Evolutionary conservation across 2,797 vertebrate species (phyloP).

Genomic region (Eupleurogrammus muticus): DNA sequence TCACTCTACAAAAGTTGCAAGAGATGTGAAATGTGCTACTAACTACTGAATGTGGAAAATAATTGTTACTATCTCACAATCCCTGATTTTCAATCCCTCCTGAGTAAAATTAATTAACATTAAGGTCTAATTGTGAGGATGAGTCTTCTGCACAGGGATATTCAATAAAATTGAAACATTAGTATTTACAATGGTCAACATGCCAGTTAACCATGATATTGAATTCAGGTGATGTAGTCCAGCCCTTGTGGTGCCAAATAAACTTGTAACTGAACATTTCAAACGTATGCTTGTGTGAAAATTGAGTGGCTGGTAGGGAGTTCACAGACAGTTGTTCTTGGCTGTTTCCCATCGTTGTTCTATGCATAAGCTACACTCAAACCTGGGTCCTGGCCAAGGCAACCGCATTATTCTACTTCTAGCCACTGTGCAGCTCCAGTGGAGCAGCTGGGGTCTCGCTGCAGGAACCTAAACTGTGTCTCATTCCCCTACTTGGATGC

Average conservation of each 20-base stretch:
- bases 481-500: slow-evolving; percentile 11
- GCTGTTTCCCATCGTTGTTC: slow-evolving; percentile 19
- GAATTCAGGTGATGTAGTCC: neutral
- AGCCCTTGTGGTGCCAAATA: neutral
- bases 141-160: no score
- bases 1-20: no score
- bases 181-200: no score
- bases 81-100: no score
- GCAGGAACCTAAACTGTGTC: neutral
- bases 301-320: slow-evolving; percentile 4
- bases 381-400: slow-evolving; percentile 30
- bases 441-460: neutral
- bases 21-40: no score
- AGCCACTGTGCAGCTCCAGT: slow-evolving; percentile 18
- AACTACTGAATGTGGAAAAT: no score
- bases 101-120: no score
- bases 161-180: no score
- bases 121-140: no score
- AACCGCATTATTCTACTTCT: slow-evolving; percentile 21
- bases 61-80: no score
- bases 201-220: no score
- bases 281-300: slow-evolving; percentile 11
- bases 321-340: slow-evolving; percentile 2
- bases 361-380: slow-evolving; percentile 23
- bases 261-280: neutral